Evolutionary conservation across 2,888 invertebrate species (phyloP), one percentile per base, ranked within the genome.

Genomic region (Drosophila rellima): DNA sequence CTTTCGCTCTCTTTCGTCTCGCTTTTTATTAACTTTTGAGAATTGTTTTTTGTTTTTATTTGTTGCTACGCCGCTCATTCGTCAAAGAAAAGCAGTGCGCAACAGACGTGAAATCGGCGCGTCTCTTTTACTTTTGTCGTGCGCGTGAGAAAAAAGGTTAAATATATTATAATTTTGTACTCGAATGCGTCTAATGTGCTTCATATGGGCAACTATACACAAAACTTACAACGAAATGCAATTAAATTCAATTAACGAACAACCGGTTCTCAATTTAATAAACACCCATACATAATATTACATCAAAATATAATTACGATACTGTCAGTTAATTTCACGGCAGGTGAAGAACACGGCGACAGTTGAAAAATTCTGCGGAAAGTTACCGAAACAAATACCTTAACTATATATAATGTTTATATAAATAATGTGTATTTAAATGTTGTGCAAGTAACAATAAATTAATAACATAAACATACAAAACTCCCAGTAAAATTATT

Each of bases 21-120:
- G n/a, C 13, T 18, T 44, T 18, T 54, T 48, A 39, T 31, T 63
- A 39, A 39, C 26, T 40, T 29, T 39, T 37, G 13, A 18, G 23
- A 54, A 48, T 55, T 64, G 31, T 55, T 51, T 59, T 64, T 62
- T 77, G 64, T 72, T 77, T 72, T 77, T 77, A 64, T 73, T 74
- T 64, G 54, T 69, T 54, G 75, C 60, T 55, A 42, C 66, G 44
- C 39, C 52, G 40, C 57, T 55, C 67, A 77, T 77, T 77, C 51
- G 51, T 7, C 55, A 51, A 39, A 26, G 6, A 65, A 73, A 78
- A 76, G 61, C 70, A 69, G 78, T 70, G 52, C 62, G 7, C 18
- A 69, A 45, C 61, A 45, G 78, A 74, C 76, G 74, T 74, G 37
- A 33, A 37, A 39, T 57, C 20, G 54, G 26, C 59, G 42, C 48